Percentiles rank a stretch among this genome's conserved stretches.
phyloP scores from a whole-genome alignment of 2,797 vertebrate species.

The Monodelphis domestica region DNA sequence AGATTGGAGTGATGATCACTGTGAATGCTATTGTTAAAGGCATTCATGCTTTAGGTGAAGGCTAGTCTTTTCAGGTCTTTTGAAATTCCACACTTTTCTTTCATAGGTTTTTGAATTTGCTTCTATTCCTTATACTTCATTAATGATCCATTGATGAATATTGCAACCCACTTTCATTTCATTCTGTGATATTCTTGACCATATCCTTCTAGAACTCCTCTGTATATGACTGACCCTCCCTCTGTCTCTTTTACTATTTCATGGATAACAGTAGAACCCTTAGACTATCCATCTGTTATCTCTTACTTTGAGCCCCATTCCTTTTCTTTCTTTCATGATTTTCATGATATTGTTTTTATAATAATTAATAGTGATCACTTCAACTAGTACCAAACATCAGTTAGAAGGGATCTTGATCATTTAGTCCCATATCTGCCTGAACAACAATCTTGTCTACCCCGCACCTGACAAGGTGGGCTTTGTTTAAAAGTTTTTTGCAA shows the following conservation, averaged over 20 bases:
- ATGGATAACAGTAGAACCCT: background rate
- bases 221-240: background rate
- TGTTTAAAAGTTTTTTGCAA: background rate
- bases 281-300: background rate
- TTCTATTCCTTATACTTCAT: background rate
- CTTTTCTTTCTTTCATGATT: background rate
- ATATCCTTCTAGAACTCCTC: background rate
- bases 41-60: background rate
- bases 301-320: background rate
- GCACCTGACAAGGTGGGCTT: background rate
- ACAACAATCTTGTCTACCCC: background rate
- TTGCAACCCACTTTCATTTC: background rate
- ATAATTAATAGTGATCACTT: background rate
- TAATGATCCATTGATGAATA: background rate
- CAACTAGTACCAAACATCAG: background rate
- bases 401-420: background rate
- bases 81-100: background rate
- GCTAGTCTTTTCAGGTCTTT: background rate
- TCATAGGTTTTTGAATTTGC: no score
- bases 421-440: background rate
- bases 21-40: background rate
- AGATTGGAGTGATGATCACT: background rate
- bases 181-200: background rate
- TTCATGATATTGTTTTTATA: background rate
- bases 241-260: background rate